Evolutionary conservation across 2,888 invertebrate species (phyloP).

Genomic region (Myopa tessellatipennis): DNA sequence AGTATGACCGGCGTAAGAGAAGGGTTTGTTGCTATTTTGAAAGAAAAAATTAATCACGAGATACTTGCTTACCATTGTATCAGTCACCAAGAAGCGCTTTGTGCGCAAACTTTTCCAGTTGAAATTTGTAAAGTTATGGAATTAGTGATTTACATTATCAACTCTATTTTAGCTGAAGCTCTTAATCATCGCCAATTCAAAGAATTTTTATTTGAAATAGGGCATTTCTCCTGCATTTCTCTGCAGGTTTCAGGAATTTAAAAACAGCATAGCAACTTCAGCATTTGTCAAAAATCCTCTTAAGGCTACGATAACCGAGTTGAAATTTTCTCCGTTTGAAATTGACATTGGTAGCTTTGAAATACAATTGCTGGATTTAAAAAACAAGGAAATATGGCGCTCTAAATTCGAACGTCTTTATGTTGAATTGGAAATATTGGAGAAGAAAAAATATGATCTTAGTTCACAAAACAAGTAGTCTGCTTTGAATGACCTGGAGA

Average conservation of each 20-base stretch:
- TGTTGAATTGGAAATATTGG: constrained; percentile 28
- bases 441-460: neutral
- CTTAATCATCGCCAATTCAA: neutral
- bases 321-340: constrained; percentile 33
- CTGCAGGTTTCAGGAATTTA: neutral
- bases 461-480: constrained; percentile 1
- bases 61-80: too few species aligned
- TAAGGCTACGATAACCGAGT: constrained; percentile 19
- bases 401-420: constrained; percentile 39
- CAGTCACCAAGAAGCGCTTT: too few species aligned
- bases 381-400: constrained; percentile 38
- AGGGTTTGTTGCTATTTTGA: too few species aligned
- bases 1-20: too few species aligned
- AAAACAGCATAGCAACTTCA: neutral
- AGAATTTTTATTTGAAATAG: neutral
- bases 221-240: constrained; percentile 8
- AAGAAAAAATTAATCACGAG: too few species aligned
- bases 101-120: too few species aligned
- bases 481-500: constrained; percentile 9
- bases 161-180: too few species aligned
- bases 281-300: constrained; percentile 9
- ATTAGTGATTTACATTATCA: too few species aligned
- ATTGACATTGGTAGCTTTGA: constrained; percentile 19
- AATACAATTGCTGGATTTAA: constrained; percentile 34
- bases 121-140: too few species aligned